Percentiles rank a stretch among this genome's conserved stretches.
phyloP scores from a whole-genome alignment of 2,797 vertebrate species.

The Pogoniulus pusillus region DNA sequence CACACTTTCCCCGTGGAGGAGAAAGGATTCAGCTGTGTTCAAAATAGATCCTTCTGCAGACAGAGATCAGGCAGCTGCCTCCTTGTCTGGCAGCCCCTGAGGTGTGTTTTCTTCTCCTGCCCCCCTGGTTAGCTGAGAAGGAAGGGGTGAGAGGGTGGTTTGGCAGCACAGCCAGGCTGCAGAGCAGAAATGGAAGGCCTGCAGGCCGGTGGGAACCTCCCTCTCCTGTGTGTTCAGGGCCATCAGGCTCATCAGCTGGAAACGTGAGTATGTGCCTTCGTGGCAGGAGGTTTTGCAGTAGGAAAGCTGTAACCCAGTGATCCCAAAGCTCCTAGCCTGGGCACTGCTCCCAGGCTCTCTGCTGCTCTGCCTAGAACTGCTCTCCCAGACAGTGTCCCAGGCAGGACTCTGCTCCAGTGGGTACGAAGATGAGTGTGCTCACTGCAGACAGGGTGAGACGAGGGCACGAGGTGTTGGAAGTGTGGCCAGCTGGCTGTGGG shows the following conservation, averaged over 20 bases:
- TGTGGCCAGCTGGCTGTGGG: neutral
- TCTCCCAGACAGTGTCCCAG: neutral
- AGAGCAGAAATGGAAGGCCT: neutral
- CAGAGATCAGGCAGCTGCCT: slow-evolving; percentile 13
- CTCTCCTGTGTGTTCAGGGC: neutral
- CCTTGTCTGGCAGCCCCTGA: neutral
- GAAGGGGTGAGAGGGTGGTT: neutral
- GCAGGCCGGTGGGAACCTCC: neutral
- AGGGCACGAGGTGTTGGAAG: neutral
- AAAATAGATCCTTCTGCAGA: slow-evolving; percentile 51
- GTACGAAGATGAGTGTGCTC: neutral
- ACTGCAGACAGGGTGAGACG: neutral
- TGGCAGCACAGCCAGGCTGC: neutral
- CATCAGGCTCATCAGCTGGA: neutral
- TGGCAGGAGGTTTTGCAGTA: neutral
- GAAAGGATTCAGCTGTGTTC: neutral
- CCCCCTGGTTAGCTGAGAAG: neutral
- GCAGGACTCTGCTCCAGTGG: neutral
- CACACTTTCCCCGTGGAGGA: neutral
- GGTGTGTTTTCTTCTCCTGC: neutral
- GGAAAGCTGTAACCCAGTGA: neutral
- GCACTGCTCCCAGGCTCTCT: neutral
- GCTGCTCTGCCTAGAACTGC: neutral
- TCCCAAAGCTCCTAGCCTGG: neutral
- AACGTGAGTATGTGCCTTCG: neutral